Base-by-base conservation (phyloP, 1,140 invertebrate genomes). In the Pseudoatta argentina region DNA sequence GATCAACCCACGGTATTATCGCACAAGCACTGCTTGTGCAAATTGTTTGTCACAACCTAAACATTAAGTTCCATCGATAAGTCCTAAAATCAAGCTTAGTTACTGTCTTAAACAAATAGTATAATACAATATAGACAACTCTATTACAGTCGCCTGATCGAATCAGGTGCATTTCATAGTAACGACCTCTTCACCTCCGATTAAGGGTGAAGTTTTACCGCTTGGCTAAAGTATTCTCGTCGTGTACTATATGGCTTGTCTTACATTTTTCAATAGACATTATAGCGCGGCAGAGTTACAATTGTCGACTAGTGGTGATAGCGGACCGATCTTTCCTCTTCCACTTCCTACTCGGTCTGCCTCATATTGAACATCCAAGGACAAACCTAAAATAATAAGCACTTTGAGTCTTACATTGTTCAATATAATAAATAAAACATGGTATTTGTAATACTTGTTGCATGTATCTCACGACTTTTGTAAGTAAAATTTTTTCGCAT, bases 351-450 rank as follows among this genome's bases (percentile, higher is more conserved):
- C 94, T 87, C 96, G 96, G 95, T 98, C 97, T 89, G 97, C 96
- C 94, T 98, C 97, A 91, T 97, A 98, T 92, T 97, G 97, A 87
- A 97, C 96, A 92, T 98, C 97, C 91, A 97, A 95, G 51, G 97
- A 97, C 88, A 97, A 96, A 93, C 96, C 97, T 97, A 92, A 64
- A 93, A 95, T 75, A 7, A 44, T 5, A 75, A 83, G 8, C 44
- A 34, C 1, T 34, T 73, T 73, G 48, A 83, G 67, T 0, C 16
- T 75, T 39, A 83, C 0, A 75, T 51, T 34, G n/a, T 2, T 5
- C 16, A 48, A 48, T 57, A 24, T 2, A 71, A 71, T 27, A 55
- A 34, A 4, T 44, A 5, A 67, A 44, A 51, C 7, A 57, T 27
- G 14, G 3, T 55, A 57, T 48, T 16, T 8, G 59, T 48, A 6